Conservation (phyloP, 2,888 invertebrate genomes). For the Athalia circularis region DNA sequence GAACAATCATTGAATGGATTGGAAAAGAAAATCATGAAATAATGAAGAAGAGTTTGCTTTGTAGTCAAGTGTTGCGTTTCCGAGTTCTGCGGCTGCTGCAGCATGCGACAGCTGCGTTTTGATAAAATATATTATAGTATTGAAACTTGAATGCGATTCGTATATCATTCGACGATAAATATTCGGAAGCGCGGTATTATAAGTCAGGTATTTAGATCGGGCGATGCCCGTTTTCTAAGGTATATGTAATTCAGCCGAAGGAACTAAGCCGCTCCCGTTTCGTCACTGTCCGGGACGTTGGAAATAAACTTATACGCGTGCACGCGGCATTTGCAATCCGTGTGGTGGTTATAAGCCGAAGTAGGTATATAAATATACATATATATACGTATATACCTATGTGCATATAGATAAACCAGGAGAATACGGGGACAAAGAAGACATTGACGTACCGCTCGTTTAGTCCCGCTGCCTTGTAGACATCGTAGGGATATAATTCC, state of each 20-base stretch:
- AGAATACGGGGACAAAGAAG: slow-evolving; percentile 8
- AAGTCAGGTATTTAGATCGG: slow-evolving; percentile 20
- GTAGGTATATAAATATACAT: no score
- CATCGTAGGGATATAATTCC: slow-evolving; percentile 3
- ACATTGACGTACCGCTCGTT: slow-evolving; percentile 35
- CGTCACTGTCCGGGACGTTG: not conserved
- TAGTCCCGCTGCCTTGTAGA: slow-evolving; percentile 27
- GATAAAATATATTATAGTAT: not conserved
- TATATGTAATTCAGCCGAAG: not conserved
- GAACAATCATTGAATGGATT: no score
- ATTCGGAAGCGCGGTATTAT: not conserved
- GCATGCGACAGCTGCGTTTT: no score
- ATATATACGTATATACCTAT: not conserved
- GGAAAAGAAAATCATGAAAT: no score
- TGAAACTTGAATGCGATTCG: not conserved
- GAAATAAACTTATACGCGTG: no score
- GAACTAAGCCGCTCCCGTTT: slow-evolving; percentile 28
- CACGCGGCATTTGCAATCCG: no score
- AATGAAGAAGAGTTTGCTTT: no score
- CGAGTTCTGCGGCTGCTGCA: no score
- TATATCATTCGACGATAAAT: not conserved
- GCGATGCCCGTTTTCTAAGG: not conserved
- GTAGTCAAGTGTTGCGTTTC: no score
- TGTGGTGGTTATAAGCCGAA: no score
- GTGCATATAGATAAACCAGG: not conserved